Evolutionary conservation across 2,113 vertebrate species (phyloP), one percentile per base, ranked within the genome.

Genomic region (Pachycephala philippinensis): DNA sequence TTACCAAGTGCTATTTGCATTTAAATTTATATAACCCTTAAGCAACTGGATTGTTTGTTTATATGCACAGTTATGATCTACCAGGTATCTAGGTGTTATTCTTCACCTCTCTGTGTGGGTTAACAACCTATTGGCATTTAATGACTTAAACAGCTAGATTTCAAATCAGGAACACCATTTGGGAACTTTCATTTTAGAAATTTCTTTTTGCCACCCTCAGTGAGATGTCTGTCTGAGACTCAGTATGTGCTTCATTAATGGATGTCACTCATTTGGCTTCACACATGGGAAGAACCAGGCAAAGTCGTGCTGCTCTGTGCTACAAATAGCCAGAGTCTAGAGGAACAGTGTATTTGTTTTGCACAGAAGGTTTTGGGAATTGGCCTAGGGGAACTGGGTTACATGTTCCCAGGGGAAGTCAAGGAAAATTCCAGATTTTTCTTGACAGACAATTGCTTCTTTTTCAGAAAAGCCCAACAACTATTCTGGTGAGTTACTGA

Each of bases 21-120:
- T 98, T 96, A 97, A 96, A 97, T 98, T 96, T 97, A 92, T 96
- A 97, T 95, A 97, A 97, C 91, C 96, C 96, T 97, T 97, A 97
- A 98, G 96, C 96, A 98, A 96, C 91, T 90, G 92, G 78, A 96
- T 90, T 96, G 89, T 97, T 98, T 98, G 84, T 97, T 97, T 97
- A 95, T 90, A 95, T 63, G 75, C 37, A 71, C 47, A 71, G 96
- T 75, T 92, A 90, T 82, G 76, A 96, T 90, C 69, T 91, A 83
- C 44, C 87, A 90, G 57, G 60, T 84, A 68, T 59, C 87, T 68
- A 54, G 72, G 86, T 95, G 65, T 68, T 92, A 86, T 82, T 69
- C 64, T n/a, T 88, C 49, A 88, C 16, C 44, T 71, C 39, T 50
- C 61, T n/a, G 4, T 22, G 40, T 26, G 37, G 16, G 37, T 65